Evolutionary conservation across 2,797 vertebrate genomes (phyloP).

Genomic region (Cryptoprocta ferox): DNA sequence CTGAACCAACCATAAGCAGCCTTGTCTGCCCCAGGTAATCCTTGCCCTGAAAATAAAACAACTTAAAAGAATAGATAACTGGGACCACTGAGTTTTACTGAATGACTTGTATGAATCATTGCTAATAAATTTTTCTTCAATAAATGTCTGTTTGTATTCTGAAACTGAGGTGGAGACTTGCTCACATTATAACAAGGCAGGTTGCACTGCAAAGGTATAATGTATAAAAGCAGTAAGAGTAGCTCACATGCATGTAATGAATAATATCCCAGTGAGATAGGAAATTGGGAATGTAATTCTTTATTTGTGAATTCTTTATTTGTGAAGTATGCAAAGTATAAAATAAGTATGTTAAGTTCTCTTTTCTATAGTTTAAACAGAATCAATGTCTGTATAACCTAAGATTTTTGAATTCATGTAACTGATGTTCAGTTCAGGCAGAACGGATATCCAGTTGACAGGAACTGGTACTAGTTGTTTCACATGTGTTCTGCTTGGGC

Average conservation of each 20-base stretch:
- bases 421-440: background rate
- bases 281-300: background rate
- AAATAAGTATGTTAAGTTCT: background rate
- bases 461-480: background rate
- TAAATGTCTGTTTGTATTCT: background rate
- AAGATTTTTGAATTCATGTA: background rate
- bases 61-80: background rate
- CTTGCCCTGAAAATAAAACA: background rate
- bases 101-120: background rate
- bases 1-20: background rate
- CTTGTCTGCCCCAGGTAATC: background rate
- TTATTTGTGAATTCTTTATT: background rate
- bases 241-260: background rate
- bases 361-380: background rate
- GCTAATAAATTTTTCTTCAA: background rate
- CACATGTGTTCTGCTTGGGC: background rate
- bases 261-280: background rate
- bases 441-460: background rate
- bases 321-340: background rate
- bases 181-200: background rate
- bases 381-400: background rate
- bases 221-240: background rate
- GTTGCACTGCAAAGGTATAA: background rate
- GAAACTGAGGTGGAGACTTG: background rate
- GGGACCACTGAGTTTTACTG: background rate